Conservation (phyloP, 1,140 invertebrate genomes). For the Leptonema lineaticorne region DNA sequence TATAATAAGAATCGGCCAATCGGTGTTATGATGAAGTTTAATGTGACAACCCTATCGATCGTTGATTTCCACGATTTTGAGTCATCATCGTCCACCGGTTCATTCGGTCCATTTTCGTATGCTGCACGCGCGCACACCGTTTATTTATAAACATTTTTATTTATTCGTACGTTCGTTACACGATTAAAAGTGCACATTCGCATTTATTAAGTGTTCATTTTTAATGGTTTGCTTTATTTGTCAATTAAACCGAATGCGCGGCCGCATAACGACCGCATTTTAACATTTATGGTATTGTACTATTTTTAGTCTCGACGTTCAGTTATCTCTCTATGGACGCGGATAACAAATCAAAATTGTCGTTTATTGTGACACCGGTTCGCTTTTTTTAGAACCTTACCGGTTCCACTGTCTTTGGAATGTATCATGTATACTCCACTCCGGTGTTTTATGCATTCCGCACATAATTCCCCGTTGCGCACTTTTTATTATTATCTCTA, state of each 20-base stretch:
- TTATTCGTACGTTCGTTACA: background rate
- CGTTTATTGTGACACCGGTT: background rate
- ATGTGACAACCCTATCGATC: background rate
- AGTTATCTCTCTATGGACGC: background rate
- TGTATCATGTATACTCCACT: too few species aligned
- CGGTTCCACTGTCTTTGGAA: too few species aligned
- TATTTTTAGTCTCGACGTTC: background rate
- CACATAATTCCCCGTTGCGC: too few species aligned
- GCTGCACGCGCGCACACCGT: background rate
- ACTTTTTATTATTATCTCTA: too few species aligned
- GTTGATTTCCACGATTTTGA: slow-evolving; percentile 22
- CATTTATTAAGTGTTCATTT: slow-evolving; percentile 16
- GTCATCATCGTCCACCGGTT: slow-evolving; percentile 13
- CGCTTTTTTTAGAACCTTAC: too few species aligned
- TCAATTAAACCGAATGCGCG: slow-evolving; percentile 15
- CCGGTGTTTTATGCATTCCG: too few species aligned
- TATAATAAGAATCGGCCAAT: too few species aligned
- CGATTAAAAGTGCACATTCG: background rate
- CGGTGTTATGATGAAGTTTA: too few species aligned
- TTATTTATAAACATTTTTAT: background rate
- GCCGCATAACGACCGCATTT: background rate
- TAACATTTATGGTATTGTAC: background rate
- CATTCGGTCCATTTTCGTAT: slow-evolving; percentile 2
- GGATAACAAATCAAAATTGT: slow-evolving; percentile 3
- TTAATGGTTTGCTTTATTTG: slow-evolving; percentile 18